Evolutionary conservation across 2,797 vertebrate species (phyloP).

Genomic region (Brotogeris chrysoptera): DNA sequence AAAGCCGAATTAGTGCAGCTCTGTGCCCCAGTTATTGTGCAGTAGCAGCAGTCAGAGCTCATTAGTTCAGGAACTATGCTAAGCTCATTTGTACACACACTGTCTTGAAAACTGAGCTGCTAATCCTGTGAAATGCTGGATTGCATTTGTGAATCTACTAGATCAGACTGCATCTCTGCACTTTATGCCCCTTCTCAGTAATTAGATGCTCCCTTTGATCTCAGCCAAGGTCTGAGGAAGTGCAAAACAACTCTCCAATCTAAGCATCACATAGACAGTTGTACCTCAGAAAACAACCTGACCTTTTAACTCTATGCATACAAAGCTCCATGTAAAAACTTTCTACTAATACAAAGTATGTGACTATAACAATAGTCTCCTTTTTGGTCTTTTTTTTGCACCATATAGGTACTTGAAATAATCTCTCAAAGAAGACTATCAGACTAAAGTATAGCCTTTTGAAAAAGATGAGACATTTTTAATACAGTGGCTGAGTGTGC

Average conservation of each 20-base stretch:
- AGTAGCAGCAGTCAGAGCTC: constrained; percentile 35
- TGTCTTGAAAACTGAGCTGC: neutral
- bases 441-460: neutral
- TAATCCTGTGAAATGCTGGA: constrained; percentile 22
- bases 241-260: neutral
- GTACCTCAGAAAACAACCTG: neutral
- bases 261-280: neutral
- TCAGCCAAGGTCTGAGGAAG: neutral
- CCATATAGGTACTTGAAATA: neutral
- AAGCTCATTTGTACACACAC: constrained; percentile 34
- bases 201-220: neutral
- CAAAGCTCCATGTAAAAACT: neutral
- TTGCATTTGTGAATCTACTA: neutral
- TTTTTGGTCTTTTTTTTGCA: neutral
- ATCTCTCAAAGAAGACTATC: neutral
- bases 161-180: neutral
- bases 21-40: constrained; percentile 18
- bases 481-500: neutral
- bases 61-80: constrained; percentile 39
- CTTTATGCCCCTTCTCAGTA: neutral
- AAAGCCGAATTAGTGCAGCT: constrained; percentile 36
- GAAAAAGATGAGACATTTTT: neutral
- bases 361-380: neutral
- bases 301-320: neutral
- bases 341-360: neutral